Conservation (phyloP, 2,113 vertebrate genomes). For the Hiodon tergisus region DNA sequence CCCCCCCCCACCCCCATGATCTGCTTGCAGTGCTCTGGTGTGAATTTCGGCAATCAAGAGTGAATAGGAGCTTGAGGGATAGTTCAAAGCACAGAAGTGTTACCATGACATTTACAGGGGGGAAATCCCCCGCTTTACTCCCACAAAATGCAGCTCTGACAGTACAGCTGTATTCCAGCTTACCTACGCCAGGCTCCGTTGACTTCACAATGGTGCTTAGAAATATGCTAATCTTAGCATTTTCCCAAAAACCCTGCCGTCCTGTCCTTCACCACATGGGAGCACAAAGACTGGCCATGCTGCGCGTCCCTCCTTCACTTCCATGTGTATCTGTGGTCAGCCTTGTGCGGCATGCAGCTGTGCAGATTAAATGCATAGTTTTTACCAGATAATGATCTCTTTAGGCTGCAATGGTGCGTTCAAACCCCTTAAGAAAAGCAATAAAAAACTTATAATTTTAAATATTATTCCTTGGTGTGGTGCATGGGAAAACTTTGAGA, state of each 20-base stretch:
- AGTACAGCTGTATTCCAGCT: not conserved
- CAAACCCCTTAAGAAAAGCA: constrained; percentile 19
- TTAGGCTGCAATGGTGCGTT: constrained; percentile 27
- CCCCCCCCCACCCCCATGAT: not conserved
- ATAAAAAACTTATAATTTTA: too few relatives aligned
- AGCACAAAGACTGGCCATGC: constrained; percentile 24
- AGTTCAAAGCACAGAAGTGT: constrained; percentile 21
- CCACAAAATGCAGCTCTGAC: constrained; percentile 5
- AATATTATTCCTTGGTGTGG: too few relatives aligned
- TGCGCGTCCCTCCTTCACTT: constrained; percentile 18
- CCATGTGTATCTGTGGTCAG: constrained; percentile 12
- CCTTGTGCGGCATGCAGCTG: constrained; percentile 13
- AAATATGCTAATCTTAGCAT: constrained; percentile 37
- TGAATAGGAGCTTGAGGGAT: constrained; percentile 19
- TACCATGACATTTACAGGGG: constrained; percentile 28
- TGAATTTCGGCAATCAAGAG: constrained; percentile 17
- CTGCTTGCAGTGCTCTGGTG: constrained; percentile 25
- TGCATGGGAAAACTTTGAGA: too few relatives aligned
- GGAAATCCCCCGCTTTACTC: not conserved
- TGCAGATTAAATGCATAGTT: constrained; percentile 21
- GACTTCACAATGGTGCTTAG: constrained; percentile 28
- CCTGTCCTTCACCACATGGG: constrained; percentile 21
- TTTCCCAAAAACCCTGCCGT: constrained; percentile 27
- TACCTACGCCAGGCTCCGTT: constrained; percentile 8
- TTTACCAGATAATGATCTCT: constrained; percentile 21